Evolutionary conservation across 1,140 invertebrate species (phyloP), one percentile per base, ranked within the genome.

Genomic region (Drosophila santomea): DNA sequence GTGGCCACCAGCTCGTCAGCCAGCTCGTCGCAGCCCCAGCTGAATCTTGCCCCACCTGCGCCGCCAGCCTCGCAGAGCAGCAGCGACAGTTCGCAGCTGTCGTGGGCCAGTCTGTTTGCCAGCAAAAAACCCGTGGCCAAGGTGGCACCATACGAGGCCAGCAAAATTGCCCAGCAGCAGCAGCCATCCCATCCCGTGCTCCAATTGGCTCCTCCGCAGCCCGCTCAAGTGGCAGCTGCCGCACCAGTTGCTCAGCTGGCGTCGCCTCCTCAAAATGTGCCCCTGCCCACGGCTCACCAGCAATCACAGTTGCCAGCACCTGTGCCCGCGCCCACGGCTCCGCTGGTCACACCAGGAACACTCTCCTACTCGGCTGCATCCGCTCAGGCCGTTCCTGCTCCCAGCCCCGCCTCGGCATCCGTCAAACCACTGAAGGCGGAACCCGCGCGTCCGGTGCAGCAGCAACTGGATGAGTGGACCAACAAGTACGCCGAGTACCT

Each of bases 401-500:
- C 72, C 20, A 57, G 52, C 43, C 69, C 73, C 3, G 55, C 75
- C 11, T 80, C 78, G 1, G 73, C 58, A 0, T 64, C 79, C 4
- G 48, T 88, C 0, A 80, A 78, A 15, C 73, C 81, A 1, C 17
- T 84, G 12, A 89, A 84, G 20, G 43, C 54, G 8, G 76, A 84
- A 23, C 56, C 52, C 1, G 5, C 23, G 25, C 80, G 84, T 72
- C 36, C 64, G 10, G 32, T 75, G 14, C 62, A 67, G 7, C 89
- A 91, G 28, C 89, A 91, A 28, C 52, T 92, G 10, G 90, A 92
- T 47, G 91, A 92, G 68, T 92, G 81, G 74, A 89, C 91, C 25
- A 72, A 80, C 28, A 91, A 92, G 74, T 86, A 95, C 94, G 80
- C 93, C 95, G 96, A 97, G 91, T 96, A 95, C 92, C 93, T 97